Evolutionary conservation across 2,797 vertebrate species (phyloP).

Genomic region (Eurystomus glaucurus): DNA sequence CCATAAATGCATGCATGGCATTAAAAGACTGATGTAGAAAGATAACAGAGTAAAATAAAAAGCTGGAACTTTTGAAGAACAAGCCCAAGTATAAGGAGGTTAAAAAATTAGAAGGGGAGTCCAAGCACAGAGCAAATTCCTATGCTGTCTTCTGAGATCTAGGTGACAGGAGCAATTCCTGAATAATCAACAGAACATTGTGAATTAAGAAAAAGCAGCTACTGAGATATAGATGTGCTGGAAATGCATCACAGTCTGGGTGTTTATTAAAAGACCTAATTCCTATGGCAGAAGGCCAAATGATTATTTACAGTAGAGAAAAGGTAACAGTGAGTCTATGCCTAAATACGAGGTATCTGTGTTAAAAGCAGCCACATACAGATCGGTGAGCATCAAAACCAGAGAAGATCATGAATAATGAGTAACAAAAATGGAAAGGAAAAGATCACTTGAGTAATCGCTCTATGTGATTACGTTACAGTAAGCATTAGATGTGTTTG

Average conservation of each 20-base stretch:
- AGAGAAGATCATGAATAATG: not conserved
- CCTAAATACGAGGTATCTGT: not conserved
- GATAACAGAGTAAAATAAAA: not conserved
- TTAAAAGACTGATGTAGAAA: not conserved
- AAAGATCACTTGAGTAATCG: not conserved
- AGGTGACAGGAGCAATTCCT: not conserved
- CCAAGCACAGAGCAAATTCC: not conserved
- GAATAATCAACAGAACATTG: not conserved
- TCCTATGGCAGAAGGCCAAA: not conserved
- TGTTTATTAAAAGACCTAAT: not conserved
- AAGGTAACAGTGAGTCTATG: not conserved
- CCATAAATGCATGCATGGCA: not conserved
- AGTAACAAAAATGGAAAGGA: not conserved
- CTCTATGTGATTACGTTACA: rapidly evolving
- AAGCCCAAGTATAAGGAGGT: not conserved
- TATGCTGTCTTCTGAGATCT: not conserved
- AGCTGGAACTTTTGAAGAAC: not conserved
- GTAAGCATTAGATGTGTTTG: not conserved
- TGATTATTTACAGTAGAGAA: not conserved
- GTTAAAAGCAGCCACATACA: not conserved
- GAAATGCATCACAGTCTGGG: not conserved
- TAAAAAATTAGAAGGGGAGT: not conserved
- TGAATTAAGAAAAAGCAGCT: not conserved
- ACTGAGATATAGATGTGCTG: not conserved
- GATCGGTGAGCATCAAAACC: not conserved